phyloP scores from a whole-genome alignment of 2,888 invertebrate genomes.

The Hymenopus coronatus region DNA sequence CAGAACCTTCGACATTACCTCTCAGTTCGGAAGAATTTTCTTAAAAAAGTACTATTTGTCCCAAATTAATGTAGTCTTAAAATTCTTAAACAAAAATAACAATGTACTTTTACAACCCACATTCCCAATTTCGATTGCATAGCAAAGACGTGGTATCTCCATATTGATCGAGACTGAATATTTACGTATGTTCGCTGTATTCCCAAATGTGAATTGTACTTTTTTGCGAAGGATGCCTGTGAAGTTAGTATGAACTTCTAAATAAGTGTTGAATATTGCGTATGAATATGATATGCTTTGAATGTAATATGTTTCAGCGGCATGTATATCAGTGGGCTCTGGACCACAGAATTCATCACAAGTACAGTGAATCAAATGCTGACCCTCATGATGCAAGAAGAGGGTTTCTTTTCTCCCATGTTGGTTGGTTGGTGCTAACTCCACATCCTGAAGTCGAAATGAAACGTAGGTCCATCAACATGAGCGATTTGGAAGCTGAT shows the following conservation, averaged over 20 bases:
- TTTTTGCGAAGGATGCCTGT: neutral
- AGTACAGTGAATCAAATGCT: conserved; percentile 81
- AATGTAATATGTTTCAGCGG: conserved; percentile 51
- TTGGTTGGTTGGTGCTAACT: conserved; percentile 85
- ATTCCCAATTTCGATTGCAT: no score
- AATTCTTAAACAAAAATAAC: no score
- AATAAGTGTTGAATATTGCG: neutral
- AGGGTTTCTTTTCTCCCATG: conserved; percentile 89
- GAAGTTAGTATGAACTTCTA: no score
- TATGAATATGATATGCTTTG: conserved; percentile 6
- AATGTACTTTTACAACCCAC: no score
- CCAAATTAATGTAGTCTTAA: no score
- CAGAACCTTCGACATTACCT: no score
- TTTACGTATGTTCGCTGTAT: no score
- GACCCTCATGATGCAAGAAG: conserved; percentile 81
- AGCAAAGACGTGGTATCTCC: no score
- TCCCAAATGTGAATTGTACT: neutral
- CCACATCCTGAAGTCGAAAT: conserved; percentile 77
- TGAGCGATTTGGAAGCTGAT: conserved; percentile 69
- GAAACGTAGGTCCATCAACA: conserved; percentile 64
- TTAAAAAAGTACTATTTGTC: no score
- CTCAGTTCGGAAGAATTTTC: no score
- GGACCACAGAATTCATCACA: conserved; percentile 86
- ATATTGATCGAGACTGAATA: no score
- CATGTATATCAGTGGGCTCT: conserved; percentile 84